Evolutionary conservation across 2,888 invertebrate species (phyloP).

Genomic region (Beris morrisii): DNA sequence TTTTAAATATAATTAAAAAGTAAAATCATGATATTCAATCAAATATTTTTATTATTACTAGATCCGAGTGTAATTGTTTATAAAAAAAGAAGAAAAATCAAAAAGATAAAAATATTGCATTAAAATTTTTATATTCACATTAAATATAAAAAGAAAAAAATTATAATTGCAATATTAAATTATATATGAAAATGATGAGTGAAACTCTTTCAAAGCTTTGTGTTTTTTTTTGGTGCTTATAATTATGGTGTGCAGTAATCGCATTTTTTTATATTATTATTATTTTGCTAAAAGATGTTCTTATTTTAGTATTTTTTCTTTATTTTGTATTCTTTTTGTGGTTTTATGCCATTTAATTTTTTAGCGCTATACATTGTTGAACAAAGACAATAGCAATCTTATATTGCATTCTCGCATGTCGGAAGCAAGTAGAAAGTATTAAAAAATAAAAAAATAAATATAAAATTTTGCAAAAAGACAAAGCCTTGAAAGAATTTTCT

Average conservation of each 20-base stretch:
- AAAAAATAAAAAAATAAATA: no score
- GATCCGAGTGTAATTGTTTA: not conserved
- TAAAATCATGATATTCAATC: not conserved
- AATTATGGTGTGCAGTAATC: constrained; percentile 3
- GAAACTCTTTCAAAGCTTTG: constrained; percentile 4
- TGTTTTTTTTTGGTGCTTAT: constrained; percentile 9
- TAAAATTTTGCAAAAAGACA: constrained; percentile 6
- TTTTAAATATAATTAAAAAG: no score
- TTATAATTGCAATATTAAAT: constrained; percentile 2
- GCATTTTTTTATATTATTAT: not conserved
- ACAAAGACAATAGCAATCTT: not conserved
- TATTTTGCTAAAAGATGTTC: not conserved
- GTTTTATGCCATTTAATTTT: not conserved
- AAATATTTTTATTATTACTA: not conserved
- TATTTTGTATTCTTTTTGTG: constrained; percentile 1
- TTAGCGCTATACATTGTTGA: constrained; percentile 7
- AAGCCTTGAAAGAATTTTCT: constrained; percentile 23
- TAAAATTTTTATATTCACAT: constrained; percentile 2
- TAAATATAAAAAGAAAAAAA: constrained; percentile 4
- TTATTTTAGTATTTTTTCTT: not conserved
- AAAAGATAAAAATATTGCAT: not conserved
- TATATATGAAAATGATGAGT: not conserved
- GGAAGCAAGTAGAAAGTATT: no score
- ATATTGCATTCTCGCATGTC: no score
- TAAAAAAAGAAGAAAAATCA: not conserved